phyloP scores from a whole-genome alignment of 1,140 invertebrate species.

The Dendroctonus ponderosae region DNA sequence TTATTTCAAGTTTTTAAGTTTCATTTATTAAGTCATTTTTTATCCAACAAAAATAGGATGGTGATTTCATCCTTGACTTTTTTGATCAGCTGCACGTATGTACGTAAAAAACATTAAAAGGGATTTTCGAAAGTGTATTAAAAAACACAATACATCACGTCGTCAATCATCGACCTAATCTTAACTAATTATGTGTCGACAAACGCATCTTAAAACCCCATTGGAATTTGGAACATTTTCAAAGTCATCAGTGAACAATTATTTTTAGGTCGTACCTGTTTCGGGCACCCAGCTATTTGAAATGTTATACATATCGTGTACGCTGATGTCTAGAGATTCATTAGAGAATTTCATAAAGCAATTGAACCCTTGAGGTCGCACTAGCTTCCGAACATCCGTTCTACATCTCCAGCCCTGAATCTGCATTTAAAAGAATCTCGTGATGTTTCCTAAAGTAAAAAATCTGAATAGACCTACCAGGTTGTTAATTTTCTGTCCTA shows the following conservation, averaged over 20 bases:
- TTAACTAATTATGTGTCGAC: too few relatives aligned
- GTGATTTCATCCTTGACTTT: too few relatives aligned
- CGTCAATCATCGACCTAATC: too few relatives aligned
- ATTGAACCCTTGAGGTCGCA: constrained; percentile 41
- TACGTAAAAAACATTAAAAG: constrained; percentile 3
- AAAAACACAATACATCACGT: neutral
- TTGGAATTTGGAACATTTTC: too few relatives aligned
- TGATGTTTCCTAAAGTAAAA: neutral
- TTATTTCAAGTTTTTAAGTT: too few relatives aligned
- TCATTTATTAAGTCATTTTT: too few relatives aligned
- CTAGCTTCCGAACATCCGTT: constrained; percentile 35
- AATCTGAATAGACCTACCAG: constrained; percentile 35
- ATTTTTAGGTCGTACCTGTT: constrained; percentile 36
- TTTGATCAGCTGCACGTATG: too few relatives aligned
- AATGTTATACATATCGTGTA: constrained; percentile 40
- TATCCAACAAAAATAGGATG: too few relatives aligned
- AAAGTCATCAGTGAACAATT: neutral
- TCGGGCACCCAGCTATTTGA: constrained; percentile 42
- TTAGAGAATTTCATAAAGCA: constrained; percentile 44
- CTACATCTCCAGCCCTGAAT: constrained; percentile 42
- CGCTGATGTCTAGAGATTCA: constrained; percentile 29
- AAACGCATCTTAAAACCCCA: neutral
- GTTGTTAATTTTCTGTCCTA: constrained; percentile 42
- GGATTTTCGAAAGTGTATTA: constrained; percentile 4
- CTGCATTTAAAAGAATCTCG: constrained; percentile 9